Evolutionary conservation across 2,888 invertebrate genomes (phyloP).

Genomic region (Andrena trimmerana): DNA sequence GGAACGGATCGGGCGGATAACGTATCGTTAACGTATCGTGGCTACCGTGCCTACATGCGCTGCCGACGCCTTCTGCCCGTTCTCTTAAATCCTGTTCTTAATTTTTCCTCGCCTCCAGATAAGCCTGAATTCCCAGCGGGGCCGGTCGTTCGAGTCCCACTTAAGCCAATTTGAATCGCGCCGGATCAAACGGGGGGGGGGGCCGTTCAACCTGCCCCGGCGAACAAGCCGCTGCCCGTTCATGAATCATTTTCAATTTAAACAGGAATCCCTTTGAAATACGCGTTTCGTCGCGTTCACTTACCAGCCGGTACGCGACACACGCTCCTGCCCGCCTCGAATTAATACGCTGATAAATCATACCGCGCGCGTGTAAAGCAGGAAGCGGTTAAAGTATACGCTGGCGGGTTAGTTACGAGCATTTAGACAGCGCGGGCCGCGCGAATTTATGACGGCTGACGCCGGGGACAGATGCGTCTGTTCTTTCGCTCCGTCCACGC

Average conservation of each 20-base stretch:
- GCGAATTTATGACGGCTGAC: slow-evolving; percentile 60
- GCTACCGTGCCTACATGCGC: not conserved
- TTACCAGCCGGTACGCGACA: slow-evolving; percentile 5
- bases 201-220: slow-evolving; percentile 1
- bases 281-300: slow-evolving; percentile 23
- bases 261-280: slow-evolving; percentile 34
- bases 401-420: slow-evolving; percentile 48
- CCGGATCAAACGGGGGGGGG: slow-evolving; percentile 8
- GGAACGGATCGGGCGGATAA: slow-evolving; percentile 65
- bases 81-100: slow-evolving; percentile 42
- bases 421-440: slow-evolving; percentile 32
- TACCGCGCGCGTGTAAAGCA: slow-evolving; percentile 37
- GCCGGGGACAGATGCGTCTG: slow-evolving; percentile 49
- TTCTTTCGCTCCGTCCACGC: slow-evolving; percentile 6
- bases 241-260: slow-evolving; percentile 49
- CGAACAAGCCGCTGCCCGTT: not conserved
- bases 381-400: slow-evolving; percentile 37
- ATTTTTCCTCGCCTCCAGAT: slow-evolving; percentile 41
- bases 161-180: slow-evolving; percentile 12
- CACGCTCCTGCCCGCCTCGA: slow-evolving; percentile 20
- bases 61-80: not conserved
- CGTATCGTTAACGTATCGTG: slow-evolving; percentile 45
- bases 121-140: slow-evolving; percentile 8
- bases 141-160: slow-evolving; percentile 1
- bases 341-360: slow-evolving; percentile 71